Base-by-base conservation (phyloP, 2,888 invertebrate species). In the Ichneumoninae sp. region DNA sequence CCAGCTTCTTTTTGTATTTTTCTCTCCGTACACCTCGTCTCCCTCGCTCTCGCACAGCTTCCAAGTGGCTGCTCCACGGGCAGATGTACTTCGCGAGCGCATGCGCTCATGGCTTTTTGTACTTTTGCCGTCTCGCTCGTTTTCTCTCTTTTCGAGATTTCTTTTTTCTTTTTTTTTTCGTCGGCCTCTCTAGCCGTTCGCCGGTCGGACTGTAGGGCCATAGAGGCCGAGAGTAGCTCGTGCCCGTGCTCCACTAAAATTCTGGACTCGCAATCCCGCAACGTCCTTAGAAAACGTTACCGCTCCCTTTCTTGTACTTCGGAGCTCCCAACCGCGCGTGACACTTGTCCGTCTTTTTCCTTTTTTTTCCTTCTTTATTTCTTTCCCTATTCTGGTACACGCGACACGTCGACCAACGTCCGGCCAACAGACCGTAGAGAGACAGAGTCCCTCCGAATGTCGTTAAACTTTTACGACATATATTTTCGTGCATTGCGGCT, bases 81-180 rank as follows among this genome's bases (percentile, higher is more conserved):
- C 88, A 88, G 88, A 88, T 88, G 88, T 83, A 87, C 77, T 83
- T 65, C 19, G 82, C 82, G 82, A 79, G 87, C 87, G 87, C 86
- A 86, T 87, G 86, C 83, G 83, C 74, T 44, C 70, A 1, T 81
- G 30, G 69, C 60, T 71, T 66, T 77, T 66, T 77, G 30, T 33
- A 66, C 66, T 82, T 63, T 68, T 63, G 63, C 36, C 63, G 68
- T 83, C 63, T 68, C 63, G 54, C 68, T 76, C 26, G 70, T 60
- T 78, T 83, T 16, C 44, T 47, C 44, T 47, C 44, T 16, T 47
- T 47, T 47, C 44, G 44, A 47, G 13, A 47, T 85, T 83, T 77
- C 66, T 70, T 69, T 70, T 71, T 47, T 60, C 50, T 63, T 60
- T 44, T 70, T 33, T 52, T 79, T 78, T 78, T 22, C 22, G 33